Base-by-base conservation (phyloP, 2,113 vertebrate species). In the Montifringilla adamsi region DNA sequence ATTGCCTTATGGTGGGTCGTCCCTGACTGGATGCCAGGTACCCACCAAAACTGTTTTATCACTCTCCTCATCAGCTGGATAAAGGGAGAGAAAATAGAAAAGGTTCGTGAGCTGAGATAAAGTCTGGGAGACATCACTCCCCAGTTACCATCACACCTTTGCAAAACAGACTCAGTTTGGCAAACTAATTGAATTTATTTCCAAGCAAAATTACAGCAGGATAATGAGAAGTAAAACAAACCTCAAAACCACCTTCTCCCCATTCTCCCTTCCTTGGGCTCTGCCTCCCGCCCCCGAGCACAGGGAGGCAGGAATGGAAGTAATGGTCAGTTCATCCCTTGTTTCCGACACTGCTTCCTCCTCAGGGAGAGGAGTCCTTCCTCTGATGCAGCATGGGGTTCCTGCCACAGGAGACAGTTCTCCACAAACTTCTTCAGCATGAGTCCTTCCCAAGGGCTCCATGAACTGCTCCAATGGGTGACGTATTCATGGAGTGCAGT, bases 261-360 rank as follows among this genome's bases (percentile, higher is more conserved):
- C 10, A 37, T 5, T 28, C 18, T 43, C 59, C 13, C 19, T 15
- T 74, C 15, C 22, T 52, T 0, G 0, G 27, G 8, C 12, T 59
- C 27, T 67, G 19, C 15, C 12, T 66, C 44, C 27, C 1, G 1
- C 13, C 33, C 27, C 10, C 3, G 1, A 39, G 23, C 10, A 13
- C 33, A 52, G 68, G 44, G 47, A 73, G 50, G 37, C 0, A 0
- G 10, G 43, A 52, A 37, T 19, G 27, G 18, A 43, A 10, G 33
- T 33, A 20, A 28, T 7, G 13, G 27, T 24, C 15, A 59, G 15
- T 24, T 39, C 66, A 37, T 24, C 19, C 6, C 6, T 13, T 11
- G 9, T 44, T 74, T 52, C 33, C 59, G 37, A n/a, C 19, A 5
- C 27, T 23, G 22, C 6, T 43, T 44, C 12, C 12, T 58, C 27